Conservation (phyloP, 2,888 invertebrate species). For the Elegia similella region DNA sequence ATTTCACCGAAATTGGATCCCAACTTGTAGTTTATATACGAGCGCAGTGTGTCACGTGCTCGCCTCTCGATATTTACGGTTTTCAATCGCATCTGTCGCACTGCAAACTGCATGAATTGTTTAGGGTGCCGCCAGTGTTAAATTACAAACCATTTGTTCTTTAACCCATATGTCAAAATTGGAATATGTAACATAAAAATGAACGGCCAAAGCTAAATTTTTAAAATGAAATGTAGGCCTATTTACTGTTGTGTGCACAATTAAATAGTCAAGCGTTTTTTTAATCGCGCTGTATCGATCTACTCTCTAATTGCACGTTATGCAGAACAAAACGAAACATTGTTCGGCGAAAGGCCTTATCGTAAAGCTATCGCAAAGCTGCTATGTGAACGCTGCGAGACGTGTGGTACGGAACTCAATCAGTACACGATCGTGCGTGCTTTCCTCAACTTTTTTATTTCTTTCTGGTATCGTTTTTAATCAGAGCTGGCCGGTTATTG, state of each 20-base stretch:
- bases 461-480: slow-evolving; percentile 52
- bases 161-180: slow-evolving; percentile 1
- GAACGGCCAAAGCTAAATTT: neutral
- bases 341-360: slow-evolving; percentile 13
- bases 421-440: slow-evolving; percentile 24
- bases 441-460: slow-evolving; percentile 30
- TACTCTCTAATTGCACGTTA: slow-evolving; percentile 9
- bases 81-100: slow-evolving; percentile 67
- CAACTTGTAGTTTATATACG: slow-evolving; percentile 67
- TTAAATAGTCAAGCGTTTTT: neutral
- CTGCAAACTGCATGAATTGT: slow-evolving; percentile 30
- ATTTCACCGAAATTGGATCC: slow-evolving; percentile 76
- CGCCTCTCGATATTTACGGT: slow-evolving; percentile 67
- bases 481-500: slow-evolving; percentile 48
- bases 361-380: slow-evolving; percentile 6
- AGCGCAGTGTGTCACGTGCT: slow-evolving; percentile 62
- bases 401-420: slow-evolving; percentile 16
- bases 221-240: neutral
- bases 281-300: slow-evolving; percentile 1
- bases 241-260: neutral
- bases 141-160: slow-evolving; percentile 12
- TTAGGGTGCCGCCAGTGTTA: slow-evolving; percentile 22
- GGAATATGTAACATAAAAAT: neutral
- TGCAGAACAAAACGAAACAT: slow-evolving; percentile 5
- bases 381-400: slow-evolving; percentile 10